phyloP scores from a whole-genome alignment of 2,888 invertebrate species.

The Dasypogon diadema region DNA sequence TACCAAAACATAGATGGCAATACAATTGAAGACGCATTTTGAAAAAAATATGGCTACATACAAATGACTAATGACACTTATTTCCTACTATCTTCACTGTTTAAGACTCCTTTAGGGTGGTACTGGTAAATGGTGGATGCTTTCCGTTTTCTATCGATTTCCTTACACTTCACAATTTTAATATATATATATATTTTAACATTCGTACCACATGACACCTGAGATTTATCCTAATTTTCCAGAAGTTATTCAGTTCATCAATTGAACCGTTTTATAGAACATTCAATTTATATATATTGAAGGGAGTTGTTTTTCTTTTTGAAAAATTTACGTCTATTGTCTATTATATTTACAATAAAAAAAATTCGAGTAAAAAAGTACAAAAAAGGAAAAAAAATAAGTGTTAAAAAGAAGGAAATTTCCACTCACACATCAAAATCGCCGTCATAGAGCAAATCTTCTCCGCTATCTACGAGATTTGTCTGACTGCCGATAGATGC shows the following conservation, averaged over 20 bases:
- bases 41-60: slow-evolving; percentile 48
- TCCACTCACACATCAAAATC: slow-evolving; percentile 66
- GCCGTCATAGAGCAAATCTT: slow-evolving; percentile 65
- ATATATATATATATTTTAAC: no score
- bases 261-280: no score
- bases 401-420: slow-evolving; percentile 52
- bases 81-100: slow-evolving; percentile 18
- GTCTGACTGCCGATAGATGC: slow-evolving; percentile 59
- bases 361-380: slow-evolving; percentile 35
- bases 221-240: slow-evolving; percentile 18
- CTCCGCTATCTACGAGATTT: slow-evolving; percentile 60
- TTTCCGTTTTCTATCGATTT: not conserved
- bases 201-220: slow-evolving; percentile 25
- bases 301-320: slow-evolving; percentile 4
- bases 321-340: no score
- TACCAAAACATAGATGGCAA: not conserved
- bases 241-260: slow-evolving; percentile 1
- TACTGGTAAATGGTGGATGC: no score
- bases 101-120: slow-evolving; percentile 13
- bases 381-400: slow-evolving; percentile 50
- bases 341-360: slow-evolving; percentile 22
- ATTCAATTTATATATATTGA: no score
- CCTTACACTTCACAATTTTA: not conserved
- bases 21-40: slow-evolving; percentile 8
- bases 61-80: slow-evolving; percentile 49